Conservation (phyloP, 2,113 vertebrate genomes). For the Danionella cerebrum region DNA sequence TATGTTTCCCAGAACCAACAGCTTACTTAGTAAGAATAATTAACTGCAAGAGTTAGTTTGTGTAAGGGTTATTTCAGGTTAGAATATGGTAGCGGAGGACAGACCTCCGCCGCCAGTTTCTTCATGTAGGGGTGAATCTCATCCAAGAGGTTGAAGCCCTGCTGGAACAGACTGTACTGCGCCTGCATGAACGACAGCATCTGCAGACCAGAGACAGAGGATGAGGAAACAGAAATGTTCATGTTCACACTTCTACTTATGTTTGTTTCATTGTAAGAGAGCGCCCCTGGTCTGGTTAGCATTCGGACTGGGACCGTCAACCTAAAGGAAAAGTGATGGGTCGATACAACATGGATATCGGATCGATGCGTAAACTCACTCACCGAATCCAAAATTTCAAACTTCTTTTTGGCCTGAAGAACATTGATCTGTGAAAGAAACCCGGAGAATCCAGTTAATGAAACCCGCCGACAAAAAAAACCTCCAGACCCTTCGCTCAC, state of each 20-base stretch:
- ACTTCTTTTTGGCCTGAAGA: constrained; percentile 74
- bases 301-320: too few relatives aligned
- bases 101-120: constrained; percentile 85
- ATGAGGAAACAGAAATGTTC: background rate
- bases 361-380: constrained; percentile 35
- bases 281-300: too few relatives aligned
- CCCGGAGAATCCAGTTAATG: background rate
- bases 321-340: too few relatives aligned
- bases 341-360: too few relatives aligned
- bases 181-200: constrained; percentile 97
- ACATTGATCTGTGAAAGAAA: constrained; percentile 65
- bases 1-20: too few relatives aligned
- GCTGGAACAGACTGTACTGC: constrained; percentile 92
- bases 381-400: constrained; percentile 71
- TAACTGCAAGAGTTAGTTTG: too few relatives aligned
- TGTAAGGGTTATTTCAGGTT: too few relatives aligned
- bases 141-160: constrained; percentile 88
- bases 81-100: too few relatives aligned
- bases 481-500: background rate
- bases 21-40: too few relatives aligned
- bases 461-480: too few relatives aligned
- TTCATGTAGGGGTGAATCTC: constrained; percentile 95
- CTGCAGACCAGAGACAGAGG: constrained; percentile 52
- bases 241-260: too few relatives aligned
- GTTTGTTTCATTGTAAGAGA: too few relatives aligned